Percentiles rank a stretch among this genome's conserved stretches.
Conservation (phyloP, 1,140 invertebrate genomes). For the Apis mellifera region Amel_HAv3.1 CM009932.2:6554501-6555000, state of each 20-base stretch:
- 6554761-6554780: not conserved
- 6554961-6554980: not conserved
- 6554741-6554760: not conserved
- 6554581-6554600: too few relatives aligned
- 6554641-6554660: too few relatives aligned
- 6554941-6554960: slow-evolving; percentile 1
- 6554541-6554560: not conserved
- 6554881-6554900: not conserved
- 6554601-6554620: not conserved
- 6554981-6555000: not conserved
- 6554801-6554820: not conserved
- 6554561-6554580: too few relatives aligned
- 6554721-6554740: not conserved
- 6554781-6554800: not conserved
- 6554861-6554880: not conserved
- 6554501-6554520: not conserved
- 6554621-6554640: not conserved
- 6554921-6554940: not conserved
- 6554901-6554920: not conserved
- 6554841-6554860: not conserved
- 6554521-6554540: not conserved
- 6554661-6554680: not conserved
- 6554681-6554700: not conserved
- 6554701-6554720: not conserved
- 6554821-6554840: not conserved